Conservation (phyloP, 2,888 invertebrate species). For the Clivina fossor region DNA sequence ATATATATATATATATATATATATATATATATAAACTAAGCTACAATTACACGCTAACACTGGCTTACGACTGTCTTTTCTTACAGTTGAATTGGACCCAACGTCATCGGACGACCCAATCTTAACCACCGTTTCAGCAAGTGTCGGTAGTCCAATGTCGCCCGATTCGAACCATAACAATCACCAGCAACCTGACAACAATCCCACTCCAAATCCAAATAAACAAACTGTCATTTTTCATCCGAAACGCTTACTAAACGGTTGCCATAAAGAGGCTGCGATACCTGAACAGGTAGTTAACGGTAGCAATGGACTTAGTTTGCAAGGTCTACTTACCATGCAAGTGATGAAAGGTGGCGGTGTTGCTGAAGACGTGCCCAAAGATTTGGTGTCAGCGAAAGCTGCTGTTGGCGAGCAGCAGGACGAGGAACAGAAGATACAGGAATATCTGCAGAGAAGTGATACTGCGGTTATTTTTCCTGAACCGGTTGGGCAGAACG, state of each 20-base stretch:
- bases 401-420: conserved; percentile 45
- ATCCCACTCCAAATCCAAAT: conserved; percentile 38
- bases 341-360: conserved; percentile 41
- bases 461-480: conserved; percentile 59
- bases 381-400: conserved; percentile 44
- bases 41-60: no score
- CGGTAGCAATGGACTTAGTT: conserved; percentile 42
- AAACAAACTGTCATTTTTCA: conserved; percentile 22
- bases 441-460: conserved; percentile 55
- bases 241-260: conserved; percentile 41
- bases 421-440: conserved; percentile 50
- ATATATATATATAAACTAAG: no score
- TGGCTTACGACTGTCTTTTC: no score
- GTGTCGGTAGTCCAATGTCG: conserved; percentile 45
- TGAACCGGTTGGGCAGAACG: conserved; percentile 50
- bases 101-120: conserved; percentile 44
- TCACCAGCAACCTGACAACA: conserved; percentile 38
- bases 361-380: conserved; percentile 43
- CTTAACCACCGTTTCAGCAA: conserved; percentile 42
- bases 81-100: conserved; percentile 51
- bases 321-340: conserved; percentile 42
- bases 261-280: conserved; percentile 43
- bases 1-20: no score
- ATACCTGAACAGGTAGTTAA: conserved; percentile 45
- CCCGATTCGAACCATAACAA: conserved; percentile 51